These are phyloP conservation scores for Eospalax fontanierii DNA, from an alignment of 2,797 vertebrate genomes.

Conservation along the genomic window DNA sequence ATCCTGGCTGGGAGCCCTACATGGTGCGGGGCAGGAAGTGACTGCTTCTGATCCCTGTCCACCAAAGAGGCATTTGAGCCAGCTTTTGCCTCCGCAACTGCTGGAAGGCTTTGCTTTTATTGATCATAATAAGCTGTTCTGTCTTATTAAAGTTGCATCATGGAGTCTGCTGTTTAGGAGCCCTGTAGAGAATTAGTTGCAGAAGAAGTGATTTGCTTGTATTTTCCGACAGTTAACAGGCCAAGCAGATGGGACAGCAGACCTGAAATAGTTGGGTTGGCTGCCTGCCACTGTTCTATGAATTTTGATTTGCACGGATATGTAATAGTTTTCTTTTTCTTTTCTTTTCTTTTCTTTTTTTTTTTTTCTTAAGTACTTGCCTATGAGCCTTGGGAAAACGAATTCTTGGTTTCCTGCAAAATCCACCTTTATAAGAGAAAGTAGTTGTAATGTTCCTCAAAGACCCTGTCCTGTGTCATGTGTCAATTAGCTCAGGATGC, in stretches of 20 bases:
- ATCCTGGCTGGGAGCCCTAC: constrained; percentile 76
- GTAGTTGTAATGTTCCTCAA: constrained; percentile 63
- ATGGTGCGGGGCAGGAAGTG: not conserved
- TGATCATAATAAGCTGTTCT: constrained; percentile 84
- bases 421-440: constrained; percentile 82
- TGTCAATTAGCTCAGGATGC: constrained; percentile 74
- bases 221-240: constrained; percentile 89
- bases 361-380: constrained; percentile 88
- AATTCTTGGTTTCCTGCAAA: constrained; percentile 88
- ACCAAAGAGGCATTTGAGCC: constrained; percentile 73
- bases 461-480: constrained; percentile 76
- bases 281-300: constrained; percentile 89
- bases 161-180: constrained; percentile 86
- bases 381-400: constrained; percentile 86
- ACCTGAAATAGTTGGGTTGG: constrained; percentile 89
- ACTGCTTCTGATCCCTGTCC: not conserved
- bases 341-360: constrained; percentile 84
- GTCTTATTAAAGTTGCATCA: constrained; percentile 86
- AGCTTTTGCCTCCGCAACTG: constrained; percentile 56
- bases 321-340: constrained; percentile 89
- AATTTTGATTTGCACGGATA: constrained; percentile 91
- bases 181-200: constrained; percentile 89
- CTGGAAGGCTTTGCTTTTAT: constrained; percentile 84
- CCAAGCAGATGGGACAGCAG: constrained; percentile 91
- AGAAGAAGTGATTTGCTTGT: constrained; percentile 90